phyloP scores from a whole-genome alignment of 2,888 invertebrate species.

The Ramazzottius varieornatus region DNA sequence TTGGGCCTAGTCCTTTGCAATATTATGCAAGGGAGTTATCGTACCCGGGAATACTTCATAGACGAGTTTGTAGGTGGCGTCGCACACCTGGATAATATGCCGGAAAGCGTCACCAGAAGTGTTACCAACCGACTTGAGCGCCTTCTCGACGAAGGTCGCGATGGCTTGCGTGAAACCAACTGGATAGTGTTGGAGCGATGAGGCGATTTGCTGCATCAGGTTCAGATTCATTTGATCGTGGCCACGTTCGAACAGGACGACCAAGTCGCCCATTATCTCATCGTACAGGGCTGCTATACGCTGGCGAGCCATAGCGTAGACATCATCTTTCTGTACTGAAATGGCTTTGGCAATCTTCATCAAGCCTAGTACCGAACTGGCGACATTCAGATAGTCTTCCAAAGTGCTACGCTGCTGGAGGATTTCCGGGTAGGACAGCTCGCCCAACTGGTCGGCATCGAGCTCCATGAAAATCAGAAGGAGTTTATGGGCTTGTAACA shows the following conservation, averaged over 20 bases:
- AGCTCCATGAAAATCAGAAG: not conserved
- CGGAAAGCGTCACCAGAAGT: conserved; percentile 51
- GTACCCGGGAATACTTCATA: conserved; percentile 36
- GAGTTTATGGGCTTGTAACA: not conserved
- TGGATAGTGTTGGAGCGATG: not conserved
- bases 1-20: no score
- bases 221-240: not conserved
- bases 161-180: not conserved
- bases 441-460: not conserved
- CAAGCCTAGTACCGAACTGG: not conserved
- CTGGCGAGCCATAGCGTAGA: not conserved
- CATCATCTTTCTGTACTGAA: not conserved
- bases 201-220: not conserved
- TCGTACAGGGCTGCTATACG: not conserved
- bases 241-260: not conserved
- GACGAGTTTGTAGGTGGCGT: conserved; percentile 42
- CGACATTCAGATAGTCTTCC: not conserved
- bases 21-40: not conserved
- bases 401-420: not conserved
- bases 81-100: conserved; percentile 63
- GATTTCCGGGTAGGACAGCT: not conserved
- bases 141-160: not conserved
- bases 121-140: not conserved
- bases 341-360: not conserved
- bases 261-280: not conserved